phyloP scores from a whole-genome alignment of 2,888 invertebrate genomes.

The Hymenopus coronatus region DNA sequence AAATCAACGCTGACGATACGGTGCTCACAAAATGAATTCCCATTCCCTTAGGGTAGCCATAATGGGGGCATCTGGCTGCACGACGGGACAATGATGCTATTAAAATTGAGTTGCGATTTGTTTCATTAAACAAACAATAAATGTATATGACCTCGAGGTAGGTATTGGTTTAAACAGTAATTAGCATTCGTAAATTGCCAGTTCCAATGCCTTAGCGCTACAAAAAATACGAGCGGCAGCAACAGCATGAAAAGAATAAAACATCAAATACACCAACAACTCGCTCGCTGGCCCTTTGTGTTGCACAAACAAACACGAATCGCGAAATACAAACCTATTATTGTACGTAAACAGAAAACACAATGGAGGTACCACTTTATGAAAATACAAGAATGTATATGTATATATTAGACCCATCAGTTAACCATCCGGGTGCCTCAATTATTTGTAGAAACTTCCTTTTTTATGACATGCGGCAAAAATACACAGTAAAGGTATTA shows the following conservation, averaged over 20 bases:
- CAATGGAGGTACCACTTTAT: background rate
- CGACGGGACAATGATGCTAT: background rate
- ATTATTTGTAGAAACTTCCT: background rate
- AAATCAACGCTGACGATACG: background rate
- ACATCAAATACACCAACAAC: background rate
- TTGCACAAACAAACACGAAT: background rate
- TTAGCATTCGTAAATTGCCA: background rate
- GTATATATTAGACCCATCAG: background rate
- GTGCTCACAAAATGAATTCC: background rate
- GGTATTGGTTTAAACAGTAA: conserved; percentile 1
- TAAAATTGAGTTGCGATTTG: conserved; percentile 1
- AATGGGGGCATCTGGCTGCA: background rate
- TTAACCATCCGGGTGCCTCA: background rate
- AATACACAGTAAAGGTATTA: too few species aligned
- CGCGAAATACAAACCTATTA: background rate
- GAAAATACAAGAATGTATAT: background rate
- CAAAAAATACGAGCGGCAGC: background rate
- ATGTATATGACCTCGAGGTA: background rate
- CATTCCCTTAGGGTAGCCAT: background rate
- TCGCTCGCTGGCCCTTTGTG: background rate
- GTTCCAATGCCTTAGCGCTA: background rate
- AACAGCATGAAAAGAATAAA: background rate
- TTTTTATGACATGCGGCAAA: background rate
- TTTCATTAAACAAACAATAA: background rate
- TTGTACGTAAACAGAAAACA: background rate